Evolutionary conservation across 35 echinoderm and acorn worm species (phyloP).

Genomic region (Apostichopus japonicus): DNA sequence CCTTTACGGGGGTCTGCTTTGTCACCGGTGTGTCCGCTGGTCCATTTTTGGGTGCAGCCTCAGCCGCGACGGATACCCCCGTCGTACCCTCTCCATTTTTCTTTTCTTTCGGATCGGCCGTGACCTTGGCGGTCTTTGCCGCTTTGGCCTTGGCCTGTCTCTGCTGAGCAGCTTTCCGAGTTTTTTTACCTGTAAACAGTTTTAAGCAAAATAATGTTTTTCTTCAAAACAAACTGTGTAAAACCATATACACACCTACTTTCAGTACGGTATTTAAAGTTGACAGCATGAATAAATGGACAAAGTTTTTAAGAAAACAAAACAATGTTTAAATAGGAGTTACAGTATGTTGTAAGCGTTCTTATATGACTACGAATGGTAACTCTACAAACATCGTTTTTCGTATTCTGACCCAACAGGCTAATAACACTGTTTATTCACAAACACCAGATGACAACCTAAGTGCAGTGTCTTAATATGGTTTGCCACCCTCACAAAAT

Average conservation of each 20-base stretch:
- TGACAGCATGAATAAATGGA: background rate
- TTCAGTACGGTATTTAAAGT: background rate
- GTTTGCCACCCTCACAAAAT: too few relatives aligned
- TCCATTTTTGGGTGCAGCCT: conserved; percentile 16
- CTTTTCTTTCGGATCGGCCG: background rate
- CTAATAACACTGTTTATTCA: too few relatives aligned
- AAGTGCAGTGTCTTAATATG: too few relatives aligned
- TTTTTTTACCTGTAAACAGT: conserved; percentile 23
- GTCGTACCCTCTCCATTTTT: background rate
- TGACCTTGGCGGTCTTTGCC: background rate
- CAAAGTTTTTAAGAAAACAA: background rate
- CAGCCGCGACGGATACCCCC: background rate
- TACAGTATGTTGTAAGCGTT: too few relatives aligned
- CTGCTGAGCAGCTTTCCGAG: conserved; percentile 36
- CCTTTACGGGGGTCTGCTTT: background rate
- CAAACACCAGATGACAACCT: too few relatives aligned
- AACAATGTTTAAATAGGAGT: background rate
- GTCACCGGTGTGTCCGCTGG: background rate
- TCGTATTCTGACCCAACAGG: too few relatives aligned
- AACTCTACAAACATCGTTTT: too few relatives aligned
- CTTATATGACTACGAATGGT: too few relatives aligned
- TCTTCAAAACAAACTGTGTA: too few relatives aligned
- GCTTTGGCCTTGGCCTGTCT: conserved; percentile 36
- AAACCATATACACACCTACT: too few relatives aligned
- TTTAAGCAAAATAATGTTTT: too few relatives aligned